Percentiles rank a stretch among this genome's conserved stretches.
Conservation (phyloP, 2,797 vertebrate genomes). For the Apogon talboti region DNA sequence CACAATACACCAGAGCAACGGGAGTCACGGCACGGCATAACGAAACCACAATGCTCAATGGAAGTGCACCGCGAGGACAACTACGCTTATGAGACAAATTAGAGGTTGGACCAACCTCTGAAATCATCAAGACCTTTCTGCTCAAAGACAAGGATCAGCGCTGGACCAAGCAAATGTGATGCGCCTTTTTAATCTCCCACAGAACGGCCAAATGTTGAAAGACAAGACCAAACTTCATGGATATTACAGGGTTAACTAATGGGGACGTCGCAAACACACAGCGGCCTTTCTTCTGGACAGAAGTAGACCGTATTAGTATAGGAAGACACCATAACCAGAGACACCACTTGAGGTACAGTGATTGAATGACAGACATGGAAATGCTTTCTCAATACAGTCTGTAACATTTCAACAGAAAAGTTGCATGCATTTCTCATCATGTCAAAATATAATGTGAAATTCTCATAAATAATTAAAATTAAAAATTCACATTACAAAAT, state of each 20-base stretch:
- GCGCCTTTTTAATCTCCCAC: slow-evolving; percentile 6
- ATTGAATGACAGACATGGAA: slow-evolving; percentile 39
- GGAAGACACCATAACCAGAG: slow-evolving; percentile 11
- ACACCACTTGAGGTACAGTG: slow-evolving; percentile 27
- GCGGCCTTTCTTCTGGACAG: slow-evolving; percentile 69
- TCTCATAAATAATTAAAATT: slow-evolving; percentile 16
- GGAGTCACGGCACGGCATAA: slow-evolving; percentile 21
- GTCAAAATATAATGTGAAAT: slow-evolving; percentile 38
- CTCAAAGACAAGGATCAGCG: slow-evolving; percentile 4
- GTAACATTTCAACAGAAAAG: slow-evolving; percentile 40
- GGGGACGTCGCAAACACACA: slow-evolving; percentile 21
- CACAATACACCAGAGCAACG: slow-evolving; percentile 42
- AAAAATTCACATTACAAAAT: slow-evolving; percentile 34
- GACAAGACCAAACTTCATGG: slow-evolving; percentile 5
- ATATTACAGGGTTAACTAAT: slow-evolving; percentile 33
- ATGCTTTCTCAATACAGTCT: slow-evolving; percentile 34
- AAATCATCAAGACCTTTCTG: slow-evolving; percentile 5
- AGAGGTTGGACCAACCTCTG: background rate
- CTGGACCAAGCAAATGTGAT: slow-evolving; percentile 4
- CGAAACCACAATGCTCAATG: slow-evolving; percentile 48
- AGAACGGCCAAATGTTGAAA: background rate
- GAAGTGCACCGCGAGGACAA: slow-evolving; percentile 18
- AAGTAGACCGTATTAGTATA: slow-evolving; percentile 76
- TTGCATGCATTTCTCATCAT: slow-evolving; percentile 53
- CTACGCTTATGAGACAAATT: slow-evolving; percentile 20